phyloP scores from a whole-genome alignment of 2,888 invertebrate genomes.

The Zaprionus lineosus region DNA sequence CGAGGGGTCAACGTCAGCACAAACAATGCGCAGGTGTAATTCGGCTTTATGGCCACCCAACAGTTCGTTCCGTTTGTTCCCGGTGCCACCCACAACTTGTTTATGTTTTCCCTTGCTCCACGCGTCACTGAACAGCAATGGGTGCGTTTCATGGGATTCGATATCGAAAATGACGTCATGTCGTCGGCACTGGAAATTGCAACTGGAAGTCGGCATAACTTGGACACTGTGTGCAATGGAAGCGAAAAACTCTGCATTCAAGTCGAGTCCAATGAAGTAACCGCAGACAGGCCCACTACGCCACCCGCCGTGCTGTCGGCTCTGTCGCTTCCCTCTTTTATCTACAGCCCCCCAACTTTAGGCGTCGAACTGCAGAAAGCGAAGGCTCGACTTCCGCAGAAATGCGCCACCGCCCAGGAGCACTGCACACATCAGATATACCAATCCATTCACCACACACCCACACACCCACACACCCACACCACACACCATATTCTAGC shows the following conservation, averaged over 20 bases:
- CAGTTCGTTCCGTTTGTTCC: constrained; percentile 41
- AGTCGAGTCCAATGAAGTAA: constrained; percentile 42
- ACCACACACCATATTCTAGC: too few species aligned
- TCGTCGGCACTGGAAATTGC: constrained; percentile 48
- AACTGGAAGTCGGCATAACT: constrained; percentile 57
- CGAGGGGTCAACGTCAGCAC: constrained; percentile 61
- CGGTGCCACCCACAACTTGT: constrained; percentile 54
- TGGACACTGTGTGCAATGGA: constrained; percentile 48
- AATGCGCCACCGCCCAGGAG: background rate
- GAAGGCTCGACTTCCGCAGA: constrained; percentile 8
- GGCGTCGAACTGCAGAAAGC: constrained; percentile 34
- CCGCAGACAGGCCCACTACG: constrained; percentile 53
- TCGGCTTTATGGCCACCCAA: constrained; percentile 38
- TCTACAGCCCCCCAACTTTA: constrained; percentile 8
- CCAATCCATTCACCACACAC: too few species aligned
- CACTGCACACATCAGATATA: too few species aligned
- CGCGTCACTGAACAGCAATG: constrained; percentile 25
- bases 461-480: background rate
- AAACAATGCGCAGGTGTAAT: constrained; percentile 56
- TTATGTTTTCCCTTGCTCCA: constrained; percentile 62
- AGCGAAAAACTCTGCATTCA: constrained; percentile 36
- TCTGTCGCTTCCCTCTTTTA: constrained; percentile 25
- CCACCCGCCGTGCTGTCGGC: constrained; percentile 9
- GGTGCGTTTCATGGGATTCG: constrained; percentile 37
- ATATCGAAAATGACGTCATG: constrained; percentile 72